Evolutionary conservation across 2,113 vertebrate genomes (phyloP).

Genomic region (Phalacrocorax aristotelis): DNA sequence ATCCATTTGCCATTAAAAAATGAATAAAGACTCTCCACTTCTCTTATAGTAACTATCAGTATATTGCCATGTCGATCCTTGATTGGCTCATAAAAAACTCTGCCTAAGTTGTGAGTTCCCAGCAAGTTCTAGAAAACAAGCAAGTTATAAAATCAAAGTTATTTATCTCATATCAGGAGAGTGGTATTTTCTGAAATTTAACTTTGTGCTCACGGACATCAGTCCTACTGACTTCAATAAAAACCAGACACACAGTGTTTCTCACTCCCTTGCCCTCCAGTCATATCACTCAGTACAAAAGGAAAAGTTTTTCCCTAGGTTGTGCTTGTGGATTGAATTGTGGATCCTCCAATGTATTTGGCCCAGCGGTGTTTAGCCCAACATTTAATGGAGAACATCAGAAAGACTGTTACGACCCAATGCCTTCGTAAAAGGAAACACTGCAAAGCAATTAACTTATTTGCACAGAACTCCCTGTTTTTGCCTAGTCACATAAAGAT

Average conservation of each 20-base stretch:
- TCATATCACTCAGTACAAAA: background rate
- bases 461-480: background rate
- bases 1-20: constrained; percentile 95
- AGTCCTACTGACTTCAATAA: background rate
- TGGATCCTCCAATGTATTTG: background rate
- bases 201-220: background rate
- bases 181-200: background rate
- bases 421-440: background rate
- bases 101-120: constrained; percentile 93
- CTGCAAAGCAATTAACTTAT: background rate
- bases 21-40: constrained; percentile 88
- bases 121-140: constrained; percentile 86
- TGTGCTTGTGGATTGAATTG: background rate
- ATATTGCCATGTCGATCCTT: constrained; percentile 96
- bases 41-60: constrained; percentile 89
- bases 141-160: background rate
- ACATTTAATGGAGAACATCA: background rate
- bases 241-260: background rate
- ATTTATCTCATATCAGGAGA: background rate
- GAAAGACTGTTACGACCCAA: accelerated
- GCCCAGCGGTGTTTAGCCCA: background rate
- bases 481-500: background rate
- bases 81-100: constrained; percentile 94
- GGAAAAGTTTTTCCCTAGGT: background rate
- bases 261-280: background rate